Percentiles rank a stretch among this genome's conserved stretches.
phyloP scores from a whole-genome alignment of 2,797 vertebrate genomes.

The Psittacula echo region DNA sequence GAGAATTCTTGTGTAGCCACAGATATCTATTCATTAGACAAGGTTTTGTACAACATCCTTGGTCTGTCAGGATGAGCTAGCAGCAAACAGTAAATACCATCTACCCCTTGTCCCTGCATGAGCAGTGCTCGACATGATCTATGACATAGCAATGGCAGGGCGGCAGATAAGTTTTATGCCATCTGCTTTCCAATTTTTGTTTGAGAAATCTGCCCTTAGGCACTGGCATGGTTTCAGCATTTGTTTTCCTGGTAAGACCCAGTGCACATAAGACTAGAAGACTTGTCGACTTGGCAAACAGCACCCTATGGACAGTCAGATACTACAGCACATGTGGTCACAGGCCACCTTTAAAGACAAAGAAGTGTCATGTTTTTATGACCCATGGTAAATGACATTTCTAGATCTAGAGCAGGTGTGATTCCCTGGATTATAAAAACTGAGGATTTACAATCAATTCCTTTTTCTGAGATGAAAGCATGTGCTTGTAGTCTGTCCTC shows the following conservation, averaged over 20 bases:
- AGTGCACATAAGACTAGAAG: background rate
- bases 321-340: background rate
- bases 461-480: background rate
- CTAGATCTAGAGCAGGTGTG: background rate
- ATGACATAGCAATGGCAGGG: background rate
- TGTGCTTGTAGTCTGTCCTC: background rate
- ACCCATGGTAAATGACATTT: background rate
- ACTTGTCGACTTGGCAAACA: background rate
- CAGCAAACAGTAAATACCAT: background rate
- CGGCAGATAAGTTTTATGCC: background rate
- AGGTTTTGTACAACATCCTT: background rate
- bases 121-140: background rate
- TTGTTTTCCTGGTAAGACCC: background rate
- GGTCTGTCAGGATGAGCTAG: background rate
- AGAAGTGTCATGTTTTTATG: background rate
- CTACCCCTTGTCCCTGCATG: background rate
- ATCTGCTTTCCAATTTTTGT: background rate
- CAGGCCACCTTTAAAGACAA: background rate
- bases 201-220: background rate
- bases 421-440: background rate
- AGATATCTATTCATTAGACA: background rate
- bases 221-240: background rate
- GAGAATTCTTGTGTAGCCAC: background rate
- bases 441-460: background rate
- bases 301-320: background rate